These are phyloP conservation scores for Channa maculata DNA, from an alignment of 2,113 vertebrate species.

Conservation along the genomic window DNA sequence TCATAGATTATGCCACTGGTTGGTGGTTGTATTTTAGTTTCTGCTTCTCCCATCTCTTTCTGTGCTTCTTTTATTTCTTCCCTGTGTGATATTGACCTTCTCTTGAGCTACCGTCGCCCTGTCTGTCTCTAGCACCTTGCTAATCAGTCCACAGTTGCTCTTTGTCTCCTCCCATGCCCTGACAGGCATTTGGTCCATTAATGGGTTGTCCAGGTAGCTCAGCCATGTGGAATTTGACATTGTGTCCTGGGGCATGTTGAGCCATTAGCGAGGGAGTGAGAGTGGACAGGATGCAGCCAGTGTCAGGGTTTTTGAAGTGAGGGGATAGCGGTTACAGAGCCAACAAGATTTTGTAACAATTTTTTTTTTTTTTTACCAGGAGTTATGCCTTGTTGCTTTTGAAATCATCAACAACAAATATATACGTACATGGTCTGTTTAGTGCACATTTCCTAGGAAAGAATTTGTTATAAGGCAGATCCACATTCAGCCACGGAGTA, in stretches of 20 bases:
- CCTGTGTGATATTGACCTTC: constrained; percentile 12
- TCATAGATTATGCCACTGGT: background rate
- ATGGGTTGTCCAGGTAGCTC: constrained; percentile 77
- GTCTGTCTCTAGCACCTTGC: constrained; percentile 65
- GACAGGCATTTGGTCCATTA: constrained; percentile 71
- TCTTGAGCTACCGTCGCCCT: constrained; percentile 20
- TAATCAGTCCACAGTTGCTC: constrained; percentile 61
- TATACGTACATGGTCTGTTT: too few species aligned
- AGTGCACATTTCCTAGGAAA: too few species aligned
- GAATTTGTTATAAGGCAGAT: too few species aligned
- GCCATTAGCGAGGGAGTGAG: constrained; percentile 62
- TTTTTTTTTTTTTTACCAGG: too few species aligned
- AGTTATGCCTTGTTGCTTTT: too few species aligned
- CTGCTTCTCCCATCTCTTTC: background rate
- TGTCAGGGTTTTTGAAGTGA: constrained; percentile 35
- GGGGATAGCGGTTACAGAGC: background rate
- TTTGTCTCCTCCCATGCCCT: constrained; percentile 40
- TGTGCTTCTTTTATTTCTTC: background rate
- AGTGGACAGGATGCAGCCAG: constrained; percentile 62
- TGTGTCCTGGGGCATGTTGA: constrained; percentile 57
- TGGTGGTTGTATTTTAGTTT: background rate
- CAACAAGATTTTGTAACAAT: too few species aligned
- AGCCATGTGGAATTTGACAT: constrained; percentile 83
- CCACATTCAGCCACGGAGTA: too few species aligned
- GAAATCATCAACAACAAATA: too few species aligned